Evolutionary conservation across 2,113 vertebrate species (phyloP).

Genomic region (human (Homo sapiens)): DNA sequence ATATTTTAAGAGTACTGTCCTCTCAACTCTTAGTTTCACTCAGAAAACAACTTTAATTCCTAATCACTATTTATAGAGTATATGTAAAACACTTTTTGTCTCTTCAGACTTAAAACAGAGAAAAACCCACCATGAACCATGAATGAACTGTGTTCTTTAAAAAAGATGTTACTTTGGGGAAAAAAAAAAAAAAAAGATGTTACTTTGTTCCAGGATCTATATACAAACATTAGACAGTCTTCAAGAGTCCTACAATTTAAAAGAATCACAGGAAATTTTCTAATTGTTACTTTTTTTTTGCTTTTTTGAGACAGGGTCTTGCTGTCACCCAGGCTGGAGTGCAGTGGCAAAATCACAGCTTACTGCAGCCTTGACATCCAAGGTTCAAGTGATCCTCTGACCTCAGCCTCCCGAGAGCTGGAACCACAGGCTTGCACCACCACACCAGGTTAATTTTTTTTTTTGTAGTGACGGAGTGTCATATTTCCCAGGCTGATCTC

Average conservation of each 20-base stretch:
- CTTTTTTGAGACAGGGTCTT: too few species aligned
- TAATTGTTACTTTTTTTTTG: background rate
- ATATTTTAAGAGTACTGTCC: fast-evolving
- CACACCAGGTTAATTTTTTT: too few species aligned
- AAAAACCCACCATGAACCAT: background rate
- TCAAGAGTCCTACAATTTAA: background rate
- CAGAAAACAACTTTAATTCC: background rate
- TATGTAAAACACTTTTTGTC: background rate
- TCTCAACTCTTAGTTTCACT: fast-evolving
- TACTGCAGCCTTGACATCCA: too few species aligned
- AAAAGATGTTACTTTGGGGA: background rate
- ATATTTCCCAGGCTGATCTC: too few species aligned
- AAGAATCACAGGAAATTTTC: background rate
- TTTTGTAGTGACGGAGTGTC: too few species aligned
- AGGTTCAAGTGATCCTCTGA: too few species aligned
- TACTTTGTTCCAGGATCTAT: background rate
- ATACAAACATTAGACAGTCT: background rate
- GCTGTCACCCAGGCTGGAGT: too few species aligned
- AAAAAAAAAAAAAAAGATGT: fast-evolving
- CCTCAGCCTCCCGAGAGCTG: too few species aligned
- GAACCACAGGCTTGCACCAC: too few species aligned
- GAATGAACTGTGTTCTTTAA: background rate
- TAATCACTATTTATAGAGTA: background rate
- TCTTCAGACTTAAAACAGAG: background rate
- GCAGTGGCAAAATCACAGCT: too few species aligned